Percentiles rank a stretch among this genome's conserved stretches.
Conservation (phyloP, 2,113 vertebrate genomes). For the Eira barbara region DNA sequence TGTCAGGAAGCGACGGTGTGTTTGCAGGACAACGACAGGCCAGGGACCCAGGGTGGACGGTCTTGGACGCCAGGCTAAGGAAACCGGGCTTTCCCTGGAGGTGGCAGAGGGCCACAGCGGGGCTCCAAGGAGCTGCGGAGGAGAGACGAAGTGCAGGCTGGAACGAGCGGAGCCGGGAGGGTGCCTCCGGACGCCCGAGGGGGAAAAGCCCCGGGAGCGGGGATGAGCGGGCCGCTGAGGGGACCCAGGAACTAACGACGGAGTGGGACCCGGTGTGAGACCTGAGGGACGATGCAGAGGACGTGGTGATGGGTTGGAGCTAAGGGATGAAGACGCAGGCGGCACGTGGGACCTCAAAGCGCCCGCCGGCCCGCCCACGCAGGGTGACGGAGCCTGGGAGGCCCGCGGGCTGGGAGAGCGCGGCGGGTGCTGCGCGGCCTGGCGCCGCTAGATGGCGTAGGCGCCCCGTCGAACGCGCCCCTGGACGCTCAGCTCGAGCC, state of each 20-base stretch:
- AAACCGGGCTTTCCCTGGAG: background rate
- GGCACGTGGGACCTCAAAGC: accelerated
- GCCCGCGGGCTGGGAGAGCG: accelerated
- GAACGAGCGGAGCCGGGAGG: background rate
- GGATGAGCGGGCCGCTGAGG: background rate
- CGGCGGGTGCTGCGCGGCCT: background rate
- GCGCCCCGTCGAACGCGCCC: background rate
- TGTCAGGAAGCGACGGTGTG: background rate
- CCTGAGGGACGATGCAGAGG: background rate
- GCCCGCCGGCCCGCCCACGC: accelerated
- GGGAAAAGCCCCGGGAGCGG: background rate
- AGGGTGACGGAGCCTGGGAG: accelerated
- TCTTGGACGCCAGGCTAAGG: background rate
- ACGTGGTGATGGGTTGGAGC: accelerated
- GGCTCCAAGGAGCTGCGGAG: background rate
- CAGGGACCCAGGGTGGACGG: accelerated
- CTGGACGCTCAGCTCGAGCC: accelerated
- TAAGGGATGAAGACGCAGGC: too few species aligned
- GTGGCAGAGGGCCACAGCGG: background rate
- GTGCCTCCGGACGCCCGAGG: background rate
- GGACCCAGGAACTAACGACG: background rate
- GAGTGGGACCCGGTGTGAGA: background rate
- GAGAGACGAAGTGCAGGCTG: background rate
- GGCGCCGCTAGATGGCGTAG: slow-evolving; percentile 51
- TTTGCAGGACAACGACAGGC: background rate